Conservation (phyloP, 2,888 invertebrate genomes). For the Dasypogon diadema region DNA sequence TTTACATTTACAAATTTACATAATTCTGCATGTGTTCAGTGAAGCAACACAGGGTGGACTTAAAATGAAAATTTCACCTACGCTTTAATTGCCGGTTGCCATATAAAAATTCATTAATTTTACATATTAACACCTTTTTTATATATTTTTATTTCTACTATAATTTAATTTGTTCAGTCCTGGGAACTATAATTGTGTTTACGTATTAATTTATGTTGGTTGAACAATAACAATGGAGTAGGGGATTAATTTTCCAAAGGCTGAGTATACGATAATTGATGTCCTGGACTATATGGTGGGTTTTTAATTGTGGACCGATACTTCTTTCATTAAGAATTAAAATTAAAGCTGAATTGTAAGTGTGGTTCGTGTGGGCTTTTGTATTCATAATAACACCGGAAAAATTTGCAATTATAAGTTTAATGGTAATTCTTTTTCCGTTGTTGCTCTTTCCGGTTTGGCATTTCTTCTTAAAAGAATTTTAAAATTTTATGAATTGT, state of each 20-base stretch:
- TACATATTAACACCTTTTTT: constrained; percentile 37
- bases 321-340: constrained; percentile 5
- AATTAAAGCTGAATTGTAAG: constrained; percentile 15
- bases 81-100: constrained; percentile 31
- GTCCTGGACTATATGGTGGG: not conserved
- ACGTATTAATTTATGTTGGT: constrained; percentile 37
- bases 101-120: constrained; percentile 47
- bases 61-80: constrained; percentile 31
- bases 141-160: constrained; percentile 11
- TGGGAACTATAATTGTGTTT: constrained; percentile 33
- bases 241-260: constrained; percentile 29
- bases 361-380: not conserved
- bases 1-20: constrained; percentile 44
- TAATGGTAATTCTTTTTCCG: no score
- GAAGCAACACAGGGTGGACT: constrained; percentile 47
- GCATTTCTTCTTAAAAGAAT: no score
- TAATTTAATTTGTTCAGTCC: constrained; percentile 42
- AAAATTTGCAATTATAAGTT: no score
- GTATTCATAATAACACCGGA: not conserved
- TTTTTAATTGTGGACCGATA: not conserved
- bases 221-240: constrained; percentile 42
- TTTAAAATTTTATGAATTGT: no score
- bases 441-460: no score
- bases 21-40: constrained; percentile 38
- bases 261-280: constrained; percentile 13